These are phyloP conservation scores for Apamea epomidion DNA, from an alignment of 2,888 invertebrate species.

Conservation along the genomic window DNA sequence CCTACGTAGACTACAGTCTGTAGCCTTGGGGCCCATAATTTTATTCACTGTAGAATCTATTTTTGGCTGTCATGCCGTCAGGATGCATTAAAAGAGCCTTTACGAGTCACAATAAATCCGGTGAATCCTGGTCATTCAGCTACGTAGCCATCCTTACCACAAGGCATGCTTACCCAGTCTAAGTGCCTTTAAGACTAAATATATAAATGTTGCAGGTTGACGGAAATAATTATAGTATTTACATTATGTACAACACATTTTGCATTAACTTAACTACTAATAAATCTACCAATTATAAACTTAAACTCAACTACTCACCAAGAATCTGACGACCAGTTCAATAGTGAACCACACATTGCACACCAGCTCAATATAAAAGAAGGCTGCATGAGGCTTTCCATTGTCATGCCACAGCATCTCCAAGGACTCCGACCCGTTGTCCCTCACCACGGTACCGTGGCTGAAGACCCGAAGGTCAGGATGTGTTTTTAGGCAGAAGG, in stretches of 20 bases:
- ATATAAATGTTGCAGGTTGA: no score
- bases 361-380: slow-evolving; percentile 97
- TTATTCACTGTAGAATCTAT: no score
- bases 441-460: slow-evolving; percentile 65
- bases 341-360: slow-evolving; percentile 99
- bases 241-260: neutral
- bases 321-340: slow-evolving; percentile 96
- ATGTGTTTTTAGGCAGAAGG: slow-evolving; percentile 99
- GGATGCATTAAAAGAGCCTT: no score
- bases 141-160: neutral
- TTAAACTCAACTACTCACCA: slow-evolving; percentile 91
- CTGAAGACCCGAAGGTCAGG: slow-evolving; percentile 94
- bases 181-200: neutral
- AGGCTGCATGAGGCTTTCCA: slow-evolving; percentile 93
- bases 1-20: no score
- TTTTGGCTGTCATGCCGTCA: no score
- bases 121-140: neutral
- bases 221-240: no score
- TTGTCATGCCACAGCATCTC: slow-evolving; percentile 86
- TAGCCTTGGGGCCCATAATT: no score
- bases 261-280: neutral
- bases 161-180: no score
- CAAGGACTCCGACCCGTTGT: slow-evolving; percentile 64
- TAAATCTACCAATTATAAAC: neutral
- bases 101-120: neutral